Evolutionary conservation across 2,888 invertebrate genomes (phyloP), one percentile per base, ranked within the genome.

Genomic region (Heliconius sara): DNA sequence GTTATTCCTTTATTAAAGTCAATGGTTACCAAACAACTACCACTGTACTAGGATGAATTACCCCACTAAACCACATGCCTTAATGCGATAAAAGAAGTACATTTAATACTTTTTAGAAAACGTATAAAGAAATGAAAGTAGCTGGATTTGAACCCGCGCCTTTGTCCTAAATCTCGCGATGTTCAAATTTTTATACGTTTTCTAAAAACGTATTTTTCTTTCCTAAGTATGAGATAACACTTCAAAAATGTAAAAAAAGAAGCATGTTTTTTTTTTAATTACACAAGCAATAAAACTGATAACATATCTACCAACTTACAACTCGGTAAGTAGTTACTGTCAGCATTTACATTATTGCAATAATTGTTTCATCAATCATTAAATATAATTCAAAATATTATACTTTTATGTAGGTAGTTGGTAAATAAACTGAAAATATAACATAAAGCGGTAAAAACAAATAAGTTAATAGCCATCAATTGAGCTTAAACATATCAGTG

Each of bases 261-360:
- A n/a, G 19, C 6, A 39, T 68, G n/a, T 68, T 68, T 43, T 13
- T 68, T 68, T 68, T 68, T 4, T n/a, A 68, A 68, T 68, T 68
- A 68, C n/a, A 68, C 68, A 68, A 68, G 12, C 39, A 68, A 43
- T 43, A 68, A 68, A 68, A 39, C 39, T 68, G 68, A 68, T 68
- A 68, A 68, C 70, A 25, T 70, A 43, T 70, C 70, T 43, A 43
- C 43, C n/a, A 43, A 70, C n/a, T 39, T 67, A 67, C 4, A 30
- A 30, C 30, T 30, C 30, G 30, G 30, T 30, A 30, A 67, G 34
- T 25, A 25, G n/a, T 43, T n/a, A 43, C 13, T 70, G 43, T 70
- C 25, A 43, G 16, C 43, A 43, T 43, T 43, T 43, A 70, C 13
- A 43, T 43, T 25, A 43, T n/a, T 13, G 43, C 43, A 68, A 67